phyloP scores from a whole-genome alignment of 2,113 vertebrate species.

The Arenaria interpres region DNA sequence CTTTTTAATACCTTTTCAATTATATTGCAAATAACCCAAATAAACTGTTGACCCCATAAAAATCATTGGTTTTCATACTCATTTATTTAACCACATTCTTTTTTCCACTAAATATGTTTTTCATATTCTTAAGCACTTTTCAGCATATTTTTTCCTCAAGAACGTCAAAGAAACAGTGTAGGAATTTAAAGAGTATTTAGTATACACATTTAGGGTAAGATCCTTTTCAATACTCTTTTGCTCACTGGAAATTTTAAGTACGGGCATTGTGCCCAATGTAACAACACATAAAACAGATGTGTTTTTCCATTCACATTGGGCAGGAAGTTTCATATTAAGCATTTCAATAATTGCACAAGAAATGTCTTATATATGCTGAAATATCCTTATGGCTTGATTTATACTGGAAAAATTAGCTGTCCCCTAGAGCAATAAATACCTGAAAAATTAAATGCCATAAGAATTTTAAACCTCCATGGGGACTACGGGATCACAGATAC shows the following conservation, averaged over 20 bases:
- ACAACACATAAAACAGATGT: constrained; percentile 78
- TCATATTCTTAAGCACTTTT: constrained; percentile 32
- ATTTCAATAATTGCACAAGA: constrained; percentile 70
- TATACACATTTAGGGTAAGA: constrained; percentile 47
- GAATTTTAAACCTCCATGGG: constrained; percentile 44
- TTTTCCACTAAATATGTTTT: constrained; percentile 47
- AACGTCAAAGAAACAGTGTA: constrained; percentile 38
- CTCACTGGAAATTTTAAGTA: constrained; percentile 72
- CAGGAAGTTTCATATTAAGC: constrained; percentile 77
- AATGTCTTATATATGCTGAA: constrained; percentile 67
- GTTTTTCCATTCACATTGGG: constrained; percentile 74
- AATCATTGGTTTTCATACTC: constrained; percentile 4
- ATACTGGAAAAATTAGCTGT: constrained; percentile 60
- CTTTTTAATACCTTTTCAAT: constrained; percentile 41
- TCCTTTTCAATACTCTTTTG: constrained; percentile 55
- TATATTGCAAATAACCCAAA: constrained; percentile 48
- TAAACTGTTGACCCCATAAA: constrained; percentile 46
- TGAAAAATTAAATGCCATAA: constrained; percentile 63
- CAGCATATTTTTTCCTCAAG: constrained; percentile 29
- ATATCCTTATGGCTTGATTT: constrained; percentile 63
- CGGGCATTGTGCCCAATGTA: constrained; percentile 71
- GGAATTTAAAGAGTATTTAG: constrained; percentile 55
- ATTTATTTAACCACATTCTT: constrained; percentile 27
- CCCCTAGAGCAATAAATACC: constrained; percentile 63
- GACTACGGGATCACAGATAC: constrained; percentile 47